phyloP scores from a whole-genome alignment of 1,140 invertebrate species.

The Achatina immaculata region DNA sequence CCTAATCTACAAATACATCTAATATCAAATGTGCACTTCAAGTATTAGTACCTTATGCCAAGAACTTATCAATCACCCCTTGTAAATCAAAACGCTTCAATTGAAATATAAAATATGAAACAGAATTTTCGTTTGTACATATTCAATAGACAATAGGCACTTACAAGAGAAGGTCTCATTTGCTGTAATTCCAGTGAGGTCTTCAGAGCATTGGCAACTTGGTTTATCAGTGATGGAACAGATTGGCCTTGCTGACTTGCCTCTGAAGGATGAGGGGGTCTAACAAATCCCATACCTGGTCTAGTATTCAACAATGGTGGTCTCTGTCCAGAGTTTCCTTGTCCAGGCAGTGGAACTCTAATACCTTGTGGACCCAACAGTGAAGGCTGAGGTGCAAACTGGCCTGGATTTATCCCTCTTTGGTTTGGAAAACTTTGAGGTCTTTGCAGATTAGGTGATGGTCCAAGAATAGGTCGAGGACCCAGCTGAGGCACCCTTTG shows the following conservation, averaged over 20 bases:
- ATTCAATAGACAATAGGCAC: no score
- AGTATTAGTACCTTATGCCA: no score
- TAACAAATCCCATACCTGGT: neutral
- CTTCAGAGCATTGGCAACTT: neutral
- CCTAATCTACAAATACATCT: no score
- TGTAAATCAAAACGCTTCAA: no score
- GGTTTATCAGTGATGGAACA: conserved; percentile 20
- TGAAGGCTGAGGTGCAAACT: neutral
- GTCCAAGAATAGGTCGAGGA: neutral
- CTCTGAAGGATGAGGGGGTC: neutral
- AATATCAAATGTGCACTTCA: no score
- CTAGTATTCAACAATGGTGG: neutral
- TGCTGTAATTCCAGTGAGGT: neutral
- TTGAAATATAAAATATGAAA: no score
- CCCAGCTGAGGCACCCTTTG: neutral
- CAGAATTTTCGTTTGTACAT: no score
- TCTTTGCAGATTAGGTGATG: neutral
- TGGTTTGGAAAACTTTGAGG: neutral
- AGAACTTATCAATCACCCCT: no score
- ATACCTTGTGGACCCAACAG: neutral
- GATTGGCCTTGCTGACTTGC: conserved; percentile 7
- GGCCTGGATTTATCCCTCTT: neutral
- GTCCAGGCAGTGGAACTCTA: neutral
- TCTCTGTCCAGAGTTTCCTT: neutral
- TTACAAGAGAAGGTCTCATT: neutral